These are phyloP conservation scores for Cinara cedri DNA, from an alignment of 2,888 invertebrate species.

Conservation along the genomic window DNA sequence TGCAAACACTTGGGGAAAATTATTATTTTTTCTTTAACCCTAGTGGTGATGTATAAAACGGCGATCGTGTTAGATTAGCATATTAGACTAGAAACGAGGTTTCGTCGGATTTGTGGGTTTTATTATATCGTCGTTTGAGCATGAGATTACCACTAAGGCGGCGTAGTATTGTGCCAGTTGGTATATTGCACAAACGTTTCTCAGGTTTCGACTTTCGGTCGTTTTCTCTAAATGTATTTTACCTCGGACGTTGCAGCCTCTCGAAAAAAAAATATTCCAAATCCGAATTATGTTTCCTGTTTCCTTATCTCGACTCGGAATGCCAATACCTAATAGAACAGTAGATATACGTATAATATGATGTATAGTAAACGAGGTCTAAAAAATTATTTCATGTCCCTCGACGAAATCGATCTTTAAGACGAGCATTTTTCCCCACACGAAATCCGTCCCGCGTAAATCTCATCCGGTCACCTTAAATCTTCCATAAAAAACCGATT, in stretches of 20 bases:
- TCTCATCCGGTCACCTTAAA: background rate
- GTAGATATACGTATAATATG: background rate
- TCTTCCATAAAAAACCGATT: background rate
- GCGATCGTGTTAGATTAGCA: background rate
- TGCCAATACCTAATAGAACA: background rate
- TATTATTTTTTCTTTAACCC: too few species aligned
- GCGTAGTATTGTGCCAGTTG: slow-evolving; percentile 11
- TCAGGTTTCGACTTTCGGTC: background rate
- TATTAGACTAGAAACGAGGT: slow-evolving; percentile 7
- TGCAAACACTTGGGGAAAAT: too few species aligned
- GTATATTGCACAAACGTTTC: background rate
- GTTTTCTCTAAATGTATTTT: slow-evolving; percentile 21
- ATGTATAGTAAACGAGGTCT: too few species aligned
- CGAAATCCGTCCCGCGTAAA: background rate
- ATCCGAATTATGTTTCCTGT: background rate
- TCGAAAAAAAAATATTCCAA: background rate
- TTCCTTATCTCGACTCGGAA: background rate
- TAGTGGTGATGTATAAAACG: too few species aligned
- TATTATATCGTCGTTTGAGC: slow-evolving; percentile 14
- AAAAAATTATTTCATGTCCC: background rate
- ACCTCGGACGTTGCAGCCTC: slow-evolving; percentile 16
- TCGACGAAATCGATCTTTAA: background rate
- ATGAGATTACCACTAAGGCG: slow-evolving; percentile 9
- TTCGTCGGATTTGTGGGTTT: background rate
- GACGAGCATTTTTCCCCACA: background rate